Percentiles rank a stretch among this genome's conserved stretches.
These are phyloP conservation scores for Lutraria lutraria DNA, from an alignment of 2,888 invertebrate genomes.

Conservation along the genomic window DNA sequence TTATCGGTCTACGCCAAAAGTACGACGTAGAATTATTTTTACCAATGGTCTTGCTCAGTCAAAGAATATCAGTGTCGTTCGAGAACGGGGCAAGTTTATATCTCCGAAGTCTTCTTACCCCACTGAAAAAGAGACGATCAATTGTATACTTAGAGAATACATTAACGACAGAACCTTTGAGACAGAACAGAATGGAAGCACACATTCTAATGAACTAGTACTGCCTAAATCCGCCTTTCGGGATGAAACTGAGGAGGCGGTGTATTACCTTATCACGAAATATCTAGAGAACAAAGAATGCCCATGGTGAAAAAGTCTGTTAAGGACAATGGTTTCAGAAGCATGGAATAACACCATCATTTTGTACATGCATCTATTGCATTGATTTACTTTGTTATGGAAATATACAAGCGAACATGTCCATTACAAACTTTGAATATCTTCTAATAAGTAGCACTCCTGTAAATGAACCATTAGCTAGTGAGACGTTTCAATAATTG, in stretches of 20 bases:
- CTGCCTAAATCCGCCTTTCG: conserved; percentile 27
- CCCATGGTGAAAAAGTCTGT: conserved; percentile 25
- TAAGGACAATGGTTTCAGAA: not conserved
- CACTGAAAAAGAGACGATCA: not conserved
- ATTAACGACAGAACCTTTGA: not conserved
- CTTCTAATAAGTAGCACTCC: not conserved
- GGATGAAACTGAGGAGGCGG: conserved; percentile 57
- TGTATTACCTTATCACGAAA: conserved; percentile 56
- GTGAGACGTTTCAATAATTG: not conserved
- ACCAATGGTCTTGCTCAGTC: not conserved
- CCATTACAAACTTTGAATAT: not conserved
- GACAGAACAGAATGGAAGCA: not conserved
- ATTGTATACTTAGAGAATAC: not conserved
- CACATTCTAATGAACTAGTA: not conserved
- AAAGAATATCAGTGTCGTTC: not conserved
- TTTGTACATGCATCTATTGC: not conserved
- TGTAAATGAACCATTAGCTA: not conserved
- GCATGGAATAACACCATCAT: not conserved
- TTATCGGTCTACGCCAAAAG: not conserved
- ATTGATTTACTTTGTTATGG: not conserved
- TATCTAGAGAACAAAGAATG: conserved; percentile 48
- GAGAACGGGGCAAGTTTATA: not conserved
- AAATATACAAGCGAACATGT: not conserved
- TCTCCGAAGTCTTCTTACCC: not conserved
- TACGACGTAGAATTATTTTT: not conserved